Percentiles rank a stretch among this genome's conserved stretches.
Evolutionary conservation across 2,113 vertebrate species (phyloP).

Genomic region (Psophia crepitans): DNA sequence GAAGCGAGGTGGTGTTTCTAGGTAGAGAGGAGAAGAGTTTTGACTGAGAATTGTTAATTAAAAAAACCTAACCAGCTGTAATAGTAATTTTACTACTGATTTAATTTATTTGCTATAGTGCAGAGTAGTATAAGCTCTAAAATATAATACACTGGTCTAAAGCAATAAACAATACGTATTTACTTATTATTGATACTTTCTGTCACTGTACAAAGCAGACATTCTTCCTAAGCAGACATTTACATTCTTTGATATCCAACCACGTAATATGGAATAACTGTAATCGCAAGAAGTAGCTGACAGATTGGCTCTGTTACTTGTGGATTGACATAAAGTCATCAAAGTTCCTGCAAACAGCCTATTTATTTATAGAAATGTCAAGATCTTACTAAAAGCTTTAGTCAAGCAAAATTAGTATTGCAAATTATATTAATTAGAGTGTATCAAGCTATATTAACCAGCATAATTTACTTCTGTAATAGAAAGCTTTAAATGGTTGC

Average conservation of each 20-base stretch:
- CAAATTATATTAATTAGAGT: slow-evolving; percentile 24
- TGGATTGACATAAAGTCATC: neutral
- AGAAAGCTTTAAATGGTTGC: neutral
- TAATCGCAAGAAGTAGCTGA: neutral
- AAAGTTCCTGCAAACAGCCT: neutral
- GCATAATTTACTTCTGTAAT: slow-evolving; percentile 10
- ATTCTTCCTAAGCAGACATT: neutral
- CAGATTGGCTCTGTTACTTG: neutral
- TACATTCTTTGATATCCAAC: neutral
- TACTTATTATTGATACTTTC: slow-evolving; percentile 6
- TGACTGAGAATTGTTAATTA: neutral
- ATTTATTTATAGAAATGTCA: slow-evolving; percentile 37
- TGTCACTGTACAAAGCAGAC: neutral
- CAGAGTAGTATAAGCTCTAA: neutral
- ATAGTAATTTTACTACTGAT: neutral
- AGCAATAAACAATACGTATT: neutral
- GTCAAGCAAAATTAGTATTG: slow-evolving; percentile 32
- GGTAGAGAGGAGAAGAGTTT: neutral
- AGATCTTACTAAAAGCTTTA: slow-evolving; percentile 10
- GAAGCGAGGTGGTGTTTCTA: neutral
- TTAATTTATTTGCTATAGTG: neutral
- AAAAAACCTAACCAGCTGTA: neutral
- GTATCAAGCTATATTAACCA: slow-evolving; percentile 23
- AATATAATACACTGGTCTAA: neutral
- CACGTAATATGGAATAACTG: neutral